Evolutionary conservation across 2,113 vertebrate species (phyloP), one percentile per base, ranked within the genome.

Genomic region (Esox niger): DNA sequence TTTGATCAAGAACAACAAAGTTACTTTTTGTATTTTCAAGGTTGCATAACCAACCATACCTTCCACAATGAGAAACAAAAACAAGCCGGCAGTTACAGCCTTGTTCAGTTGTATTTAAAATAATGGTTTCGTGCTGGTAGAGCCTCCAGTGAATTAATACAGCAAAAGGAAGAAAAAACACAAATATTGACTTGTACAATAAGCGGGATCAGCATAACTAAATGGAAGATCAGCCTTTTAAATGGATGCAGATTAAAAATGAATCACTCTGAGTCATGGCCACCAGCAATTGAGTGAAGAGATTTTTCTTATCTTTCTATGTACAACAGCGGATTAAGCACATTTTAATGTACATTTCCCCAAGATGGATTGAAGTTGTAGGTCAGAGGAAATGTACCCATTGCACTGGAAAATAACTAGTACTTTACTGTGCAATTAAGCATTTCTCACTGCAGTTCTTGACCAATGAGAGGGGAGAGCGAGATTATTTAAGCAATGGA

Each of bases 171-270:
- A 78, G 60, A 71, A 66, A 62, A 64, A 52, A 62, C 66, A 73
- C 77, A 84, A 77, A 87, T 86, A 89, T 81, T 84, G 84, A 85
- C 80, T 86, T 68, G 59, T n/a, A n/a, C n/a, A n/a, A n/a, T n/a
- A n/a, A n/a, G n/a, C 68, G 70, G 81, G 68, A 81, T 89, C 83
- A 88, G 84, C 83, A 66, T 78, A 80, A 83, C 74, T 79, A 86
- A 87, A 83, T 67, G 64, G 81, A 75, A 76, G 65, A 84, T 84
- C 83, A 78, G 80, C 76, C 77, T 79, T 84, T 81, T 78, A 82
- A 86, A 87, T 71, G 61, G 72, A 79, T 68, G 76, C 64, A 55
- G 73, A 74, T 77, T 79, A 72, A 85, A 84, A 85, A 87, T 86
- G 82, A 86, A 90, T 88, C 85, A 83, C 77, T 72, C 4, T 2